Evolutionary conservation across 1,140 invertebrate genomes (phyloP).

Genomic region (Aphidius gifuensis): DNA sequence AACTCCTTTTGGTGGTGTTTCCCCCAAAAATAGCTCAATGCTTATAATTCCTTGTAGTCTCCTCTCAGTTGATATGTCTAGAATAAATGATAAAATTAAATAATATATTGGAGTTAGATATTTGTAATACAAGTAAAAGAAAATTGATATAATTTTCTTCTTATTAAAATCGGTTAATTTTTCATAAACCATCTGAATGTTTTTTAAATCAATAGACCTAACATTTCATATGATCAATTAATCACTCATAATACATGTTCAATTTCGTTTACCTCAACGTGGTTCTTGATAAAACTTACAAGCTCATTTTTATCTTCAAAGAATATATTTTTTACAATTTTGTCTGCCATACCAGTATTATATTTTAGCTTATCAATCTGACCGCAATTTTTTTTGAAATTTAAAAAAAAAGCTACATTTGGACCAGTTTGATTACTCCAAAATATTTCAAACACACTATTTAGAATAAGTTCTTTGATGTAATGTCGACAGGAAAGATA

Average conservation of each 20-base stretch:
- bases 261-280: conserved; percentile 22
- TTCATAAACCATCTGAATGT: too few species aligned
- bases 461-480: conserved; percentile 8
- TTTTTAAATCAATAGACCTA: too few species aligned
- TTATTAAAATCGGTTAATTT: too few species aligned
- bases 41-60: conserved; percentile 28
- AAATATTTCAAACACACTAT: conserved; percentile 10
- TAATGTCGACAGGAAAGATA: conserved; percentile 18
- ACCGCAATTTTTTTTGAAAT: conserved; percentile 5
- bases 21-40: conserved; percentile 27
- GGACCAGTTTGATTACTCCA: conserved; percentile 13
- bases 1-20: conserved; percentile 8
- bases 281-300: conserved; percentile 6
- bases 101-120: too few species aligned
- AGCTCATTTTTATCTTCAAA: conserved; percentile 20
- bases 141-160: not conserved
- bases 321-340: conserved; percentile 7
- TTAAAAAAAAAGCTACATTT: conserved; percentile 15
- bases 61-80: conserved; percentile 20
- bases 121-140: too few species aligned
- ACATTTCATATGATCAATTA: too few species aligned
- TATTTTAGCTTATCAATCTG: not conserved
- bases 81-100: too few species aligned
- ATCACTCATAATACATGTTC: too few species aligned
- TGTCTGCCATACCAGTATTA: conserved; percentile 20